These are phyloP conservation scores for Pipa parva DNA, from an alignment of 2,113 vertebrate species.

Conservation along the genomic window DNA sequence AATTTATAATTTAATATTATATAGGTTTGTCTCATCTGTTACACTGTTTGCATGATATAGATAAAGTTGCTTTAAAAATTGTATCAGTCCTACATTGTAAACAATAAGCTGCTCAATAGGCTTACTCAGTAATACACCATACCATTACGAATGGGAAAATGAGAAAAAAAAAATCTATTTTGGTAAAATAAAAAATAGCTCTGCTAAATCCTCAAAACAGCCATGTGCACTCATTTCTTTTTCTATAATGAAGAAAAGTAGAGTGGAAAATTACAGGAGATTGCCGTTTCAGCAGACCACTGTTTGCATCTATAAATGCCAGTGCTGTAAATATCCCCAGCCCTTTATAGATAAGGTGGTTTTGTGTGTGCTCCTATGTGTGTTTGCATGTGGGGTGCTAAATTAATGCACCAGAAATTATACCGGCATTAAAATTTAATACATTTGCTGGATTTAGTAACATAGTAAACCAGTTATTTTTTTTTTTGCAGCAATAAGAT, in stretches of 20 bases:
- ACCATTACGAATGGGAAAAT: background rate
- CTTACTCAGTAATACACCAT: no score
- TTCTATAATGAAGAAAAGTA: conserved; percentile 63
- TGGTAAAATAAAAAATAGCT: conserved; percentile 50
- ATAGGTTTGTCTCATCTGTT: no score
- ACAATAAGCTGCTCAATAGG: no score
- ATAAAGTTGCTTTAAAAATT: no score
- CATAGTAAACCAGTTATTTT: no score
- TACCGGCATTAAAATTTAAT: conserved; percentile 50
- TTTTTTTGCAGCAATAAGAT: conserved; percentile 57
- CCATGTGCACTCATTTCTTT: conserved; percentile 49
- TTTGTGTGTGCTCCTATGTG: conserved; percentile 26
- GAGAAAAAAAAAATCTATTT: background rate
- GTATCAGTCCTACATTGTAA: no score
- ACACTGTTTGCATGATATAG: no score
- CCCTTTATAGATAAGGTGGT: conserved; percentile 38
- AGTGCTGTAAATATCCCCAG: conserved; percentile 43
- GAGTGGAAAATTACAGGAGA: conserved; percentile 67
- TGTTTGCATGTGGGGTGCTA: conserved; percentile 34
- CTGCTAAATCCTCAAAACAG: conserved; percentile 54
- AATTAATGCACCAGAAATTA: conserved; percentile 37
- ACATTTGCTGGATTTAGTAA: no score
- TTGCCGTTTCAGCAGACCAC: conserved; percentile 57
- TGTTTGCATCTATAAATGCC: conserved; percentile 49
- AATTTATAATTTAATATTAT: no score